Evolutionary conservation across 2,797 vertebrate species (phyloP).

Genomic region (Pteropus rufus): DNA sequence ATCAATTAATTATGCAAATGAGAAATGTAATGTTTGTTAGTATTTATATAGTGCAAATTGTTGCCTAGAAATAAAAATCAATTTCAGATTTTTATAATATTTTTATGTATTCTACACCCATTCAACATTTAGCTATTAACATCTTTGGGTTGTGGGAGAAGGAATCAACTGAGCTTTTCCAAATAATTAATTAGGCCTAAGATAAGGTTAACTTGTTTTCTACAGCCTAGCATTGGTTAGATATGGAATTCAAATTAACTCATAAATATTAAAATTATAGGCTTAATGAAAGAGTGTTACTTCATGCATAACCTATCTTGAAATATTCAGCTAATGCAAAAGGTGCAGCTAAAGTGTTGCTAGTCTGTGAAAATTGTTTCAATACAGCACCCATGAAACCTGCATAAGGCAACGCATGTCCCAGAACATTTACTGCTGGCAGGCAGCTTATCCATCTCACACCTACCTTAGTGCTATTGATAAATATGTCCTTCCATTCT

Average conservation of each 20-base stretch:
- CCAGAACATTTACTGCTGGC: background rate
- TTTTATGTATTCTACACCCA: slow-evolving; percentile 23
- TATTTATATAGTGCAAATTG: background rate
- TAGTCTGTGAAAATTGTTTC: background rate
- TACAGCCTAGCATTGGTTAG: slow-evolving; percentile 67
- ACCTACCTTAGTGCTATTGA: background rate
- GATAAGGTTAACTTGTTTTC: slow-evolving; percentile 76
- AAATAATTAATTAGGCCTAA: slow-evolving; percentile 75
- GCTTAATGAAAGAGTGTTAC: slow-evolving; percentile 72
- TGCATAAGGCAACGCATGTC: background rate
- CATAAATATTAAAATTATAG: slow-evolving; percentile 80
- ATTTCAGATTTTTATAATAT: slow-evolving; percentile 3
- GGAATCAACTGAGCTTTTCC: slow-evolving; percentile 72
- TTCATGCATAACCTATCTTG: slow-evolving; percentile 71
- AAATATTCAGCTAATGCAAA: slow-evolving; percentile 67
- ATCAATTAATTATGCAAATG: background rate
- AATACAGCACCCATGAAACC: background rate
- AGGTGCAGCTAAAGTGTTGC: slow-evolving; percentile 40
- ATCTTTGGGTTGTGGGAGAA: background rate
- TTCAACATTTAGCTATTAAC: slow-evolving; percentile 47
- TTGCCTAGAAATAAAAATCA: slow-evolving; percentile 38
- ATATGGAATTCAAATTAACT: slow-evolving; percentile 80
- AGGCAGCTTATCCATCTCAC: background rate
- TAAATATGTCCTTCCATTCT: background rate
- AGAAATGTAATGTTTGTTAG: background rate